These are phyloP conservation scores for Rhabdomys pumilio DNA, from an alignment of 2,797 vertebrate species.

Conservation along the genomic window DNA sequence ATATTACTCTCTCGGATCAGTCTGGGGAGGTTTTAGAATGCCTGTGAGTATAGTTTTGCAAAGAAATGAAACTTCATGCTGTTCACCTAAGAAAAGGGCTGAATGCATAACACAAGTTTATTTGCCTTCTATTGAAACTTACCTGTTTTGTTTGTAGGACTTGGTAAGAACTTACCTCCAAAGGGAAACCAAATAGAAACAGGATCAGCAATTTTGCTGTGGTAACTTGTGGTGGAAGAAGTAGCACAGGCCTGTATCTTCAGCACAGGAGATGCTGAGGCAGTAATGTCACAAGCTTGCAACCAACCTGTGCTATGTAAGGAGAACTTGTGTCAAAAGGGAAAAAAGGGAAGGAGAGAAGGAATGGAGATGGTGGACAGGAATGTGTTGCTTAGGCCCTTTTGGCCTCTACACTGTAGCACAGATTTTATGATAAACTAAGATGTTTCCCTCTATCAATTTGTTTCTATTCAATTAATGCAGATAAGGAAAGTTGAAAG, in stretches of 20 bases:
- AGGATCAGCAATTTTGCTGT: background rate
- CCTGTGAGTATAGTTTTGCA: background rate
- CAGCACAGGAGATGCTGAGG: background rate
- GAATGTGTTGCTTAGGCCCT: background rate
- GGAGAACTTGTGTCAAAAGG: background rate
- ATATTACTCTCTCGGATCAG: background rate
- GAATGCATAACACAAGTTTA: background rate
- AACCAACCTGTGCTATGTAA: background rate
- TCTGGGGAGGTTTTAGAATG: background rate
- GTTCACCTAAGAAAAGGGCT: background rate
- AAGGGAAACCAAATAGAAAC: no score
- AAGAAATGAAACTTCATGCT: background rate
- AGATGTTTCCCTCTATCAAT: background rate
- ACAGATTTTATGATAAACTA: background rate
- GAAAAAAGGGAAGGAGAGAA: no score
- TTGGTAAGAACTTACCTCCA: background rate
- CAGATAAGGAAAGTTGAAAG: background rate
- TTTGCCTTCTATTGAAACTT: slow-evolving; percentile 7
- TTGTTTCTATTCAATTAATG: background rate
- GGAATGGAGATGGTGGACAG: background rate
- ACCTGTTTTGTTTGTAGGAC: background rate
- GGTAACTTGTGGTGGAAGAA: no score
- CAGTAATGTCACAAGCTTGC: background rate
- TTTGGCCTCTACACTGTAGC: background rate
- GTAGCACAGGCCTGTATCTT: background rate